Evolutionary conservation across 35 echinoderm and acorn worm genomes (phyloP), one percentile per base, ranked within the genome.

Genomic region (Patiria miniata): DNA sequence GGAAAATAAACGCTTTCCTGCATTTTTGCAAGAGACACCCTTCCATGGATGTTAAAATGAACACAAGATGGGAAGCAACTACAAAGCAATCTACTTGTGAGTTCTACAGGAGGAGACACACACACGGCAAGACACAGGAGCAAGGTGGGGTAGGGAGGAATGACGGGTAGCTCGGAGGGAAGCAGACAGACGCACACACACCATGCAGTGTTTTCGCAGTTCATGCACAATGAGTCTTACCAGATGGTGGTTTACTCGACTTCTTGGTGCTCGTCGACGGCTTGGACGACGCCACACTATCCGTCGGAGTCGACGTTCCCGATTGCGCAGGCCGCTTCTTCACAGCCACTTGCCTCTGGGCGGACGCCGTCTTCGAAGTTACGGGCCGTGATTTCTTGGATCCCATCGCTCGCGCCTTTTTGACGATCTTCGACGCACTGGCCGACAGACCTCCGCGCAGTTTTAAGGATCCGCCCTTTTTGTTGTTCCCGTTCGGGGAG

Each of bases 351-450:
- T 40, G 29, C 30, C 57, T 36, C 36, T 84, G 53, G 30, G 57
- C 53, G 5, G 82, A 60, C 4, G 82, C 82, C 32, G 57, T 38
- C 34, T 81, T 81, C 8, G 53, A 7, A 38, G 51, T 52, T 26
- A 84, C 34, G 18, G 82, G 57, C 17, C 33, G 14, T 22, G 52
- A 83, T 65, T 95, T 91, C 78, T 91, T 91, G n/a, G 85, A 86
- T 36, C 81, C 83, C 57, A 86, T 90, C 28, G 91, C 93, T 37
- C 82, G 86, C 22, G 93, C 93, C 73, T 95, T 95, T 26, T 91
- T 91, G 56, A 95, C 93, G 19, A 95, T 82, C 32, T 90, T 91
- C 10, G 93, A 95, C 22, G 93, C 93, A 81, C 93, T 95, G 19
- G 81, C 93, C 34, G 93, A 92, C 32, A 95, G 79, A 51, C 93